Conservation (phyloP, 2,888 invertebrate species). For the Fissipunctia ypsillon region DNA sequence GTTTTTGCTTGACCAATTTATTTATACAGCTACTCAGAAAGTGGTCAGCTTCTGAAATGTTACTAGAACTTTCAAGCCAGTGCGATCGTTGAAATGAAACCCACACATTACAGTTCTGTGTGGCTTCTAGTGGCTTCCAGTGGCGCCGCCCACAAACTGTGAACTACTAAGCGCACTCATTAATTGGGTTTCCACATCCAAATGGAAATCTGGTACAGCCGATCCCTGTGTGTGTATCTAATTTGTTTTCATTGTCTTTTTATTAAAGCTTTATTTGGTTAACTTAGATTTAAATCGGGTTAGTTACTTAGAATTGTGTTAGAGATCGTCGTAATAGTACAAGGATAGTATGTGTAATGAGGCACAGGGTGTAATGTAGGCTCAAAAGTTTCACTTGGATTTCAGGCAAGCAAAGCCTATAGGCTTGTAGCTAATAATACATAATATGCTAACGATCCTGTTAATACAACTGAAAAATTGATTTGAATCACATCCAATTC, state of each 20-base stretch:
- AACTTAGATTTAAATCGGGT: conserved; percentile 18
- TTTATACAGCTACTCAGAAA: conserved; percentile 19
- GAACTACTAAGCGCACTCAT: conserved; percentile 57
- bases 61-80: conserved; percentile 44
- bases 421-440: neutral
- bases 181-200: conserved; percentile 58
- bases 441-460: neutral
- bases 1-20: neutral
- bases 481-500: neutral
- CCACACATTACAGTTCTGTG: conserved; percentile 46
- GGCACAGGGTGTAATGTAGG: neutral
- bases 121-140: conserved; percentile 33
- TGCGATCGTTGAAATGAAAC: conserved; percentile 35
- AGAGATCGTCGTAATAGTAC: neutral
- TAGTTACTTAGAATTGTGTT: conserved; percentile 5
- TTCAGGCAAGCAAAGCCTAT: neutral
- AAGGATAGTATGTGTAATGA: neutral
- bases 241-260: conserved; percentile 22
- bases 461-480: neutral
- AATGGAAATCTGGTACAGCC: conserved; percentile 51
- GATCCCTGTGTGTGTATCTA: conserved; percentile 38
- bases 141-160: conserved; percentile 47
- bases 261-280: conserved; percentile 37
- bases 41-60: conserved; percentile 12
- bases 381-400: neutral